Evolutionary conservation across 2,113 vertebrate genomes (phyloP).

Genomic region (Mormyrus iriodes): DNA sequence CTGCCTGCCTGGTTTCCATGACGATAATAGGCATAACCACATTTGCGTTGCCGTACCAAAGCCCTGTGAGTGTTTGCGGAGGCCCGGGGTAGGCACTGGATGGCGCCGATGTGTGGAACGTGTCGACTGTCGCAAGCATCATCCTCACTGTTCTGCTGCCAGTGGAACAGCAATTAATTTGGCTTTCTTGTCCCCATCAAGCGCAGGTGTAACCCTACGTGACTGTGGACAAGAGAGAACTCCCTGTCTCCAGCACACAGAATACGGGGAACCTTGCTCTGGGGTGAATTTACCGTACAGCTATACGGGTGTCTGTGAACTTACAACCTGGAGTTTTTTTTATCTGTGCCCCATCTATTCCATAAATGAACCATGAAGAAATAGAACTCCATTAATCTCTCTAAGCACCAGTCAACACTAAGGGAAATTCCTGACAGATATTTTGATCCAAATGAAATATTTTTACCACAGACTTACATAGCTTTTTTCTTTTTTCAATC

Average conservation of each 20-base stretch:
- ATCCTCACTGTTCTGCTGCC: neutral
- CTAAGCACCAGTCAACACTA: neutral
- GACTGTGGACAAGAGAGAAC: neutral
- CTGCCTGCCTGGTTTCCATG: conserved; percentile 58
- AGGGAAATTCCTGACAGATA: neutral
- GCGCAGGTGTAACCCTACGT: neutral
- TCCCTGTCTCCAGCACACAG: neutral
- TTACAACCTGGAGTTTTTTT: neutral
- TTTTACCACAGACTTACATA: neutral
- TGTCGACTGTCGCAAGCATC: neutral
- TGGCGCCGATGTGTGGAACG: conserved; percentile 12
- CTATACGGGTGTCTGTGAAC: neutral
- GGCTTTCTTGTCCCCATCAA: neutral
- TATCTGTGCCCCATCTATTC: neutral
- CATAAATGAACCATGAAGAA: neutral
- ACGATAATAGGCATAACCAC: conserved; percentile 57
- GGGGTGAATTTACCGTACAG: neutral
- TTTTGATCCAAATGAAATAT: neutral
- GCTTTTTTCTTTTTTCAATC: neutral
- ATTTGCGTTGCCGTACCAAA: conserved; percentile 38
- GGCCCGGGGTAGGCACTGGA: conserved; percentile 29
- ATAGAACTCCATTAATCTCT: neutral
- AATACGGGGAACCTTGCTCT: neutral
- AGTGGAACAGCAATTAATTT: conserved; percentile 14
- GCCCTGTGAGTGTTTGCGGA: conserved; percentile 35